phyloP scores from a whole-genome alignment of 2,797 vertebrate species.

The Pseudopleuronectes americanus region DNA sequence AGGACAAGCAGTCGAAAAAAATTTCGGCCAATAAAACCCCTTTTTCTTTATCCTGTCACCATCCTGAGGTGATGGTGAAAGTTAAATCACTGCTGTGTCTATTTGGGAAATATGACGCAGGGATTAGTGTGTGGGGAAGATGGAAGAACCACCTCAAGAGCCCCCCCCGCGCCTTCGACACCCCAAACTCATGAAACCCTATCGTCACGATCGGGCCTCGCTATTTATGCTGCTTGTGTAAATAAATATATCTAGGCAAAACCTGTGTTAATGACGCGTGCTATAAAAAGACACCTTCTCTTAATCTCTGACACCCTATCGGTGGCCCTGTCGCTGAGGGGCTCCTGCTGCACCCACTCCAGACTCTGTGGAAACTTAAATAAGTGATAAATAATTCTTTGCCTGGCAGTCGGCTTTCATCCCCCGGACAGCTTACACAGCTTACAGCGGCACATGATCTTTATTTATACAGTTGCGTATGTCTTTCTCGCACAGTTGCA shows the following conservation, averaged over 20 bases:
- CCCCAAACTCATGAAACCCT: conserved; percentile 79
- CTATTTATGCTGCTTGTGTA: conserved; percentile 88
- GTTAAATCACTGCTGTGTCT: conserved; percentile 65
- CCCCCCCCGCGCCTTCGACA: conserved; percentile 16
- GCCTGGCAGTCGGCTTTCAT: conserved; percentile 73
- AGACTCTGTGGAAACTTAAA: conserved; percentile 79
- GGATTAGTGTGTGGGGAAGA: conserved; percentile 61
- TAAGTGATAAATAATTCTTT: conserved; percentile 81
- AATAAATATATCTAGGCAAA: conserved; percentile 87
- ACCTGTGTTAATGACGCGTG: conserved; percentile 83
- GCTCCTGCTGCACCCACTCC: conserved; percentile 63
- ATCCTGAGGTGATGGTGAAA: conserved; percentile 35
- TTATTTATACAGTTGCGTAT: conserved; percentile 79
- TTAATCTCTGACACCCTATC: conserved; percentile 78
- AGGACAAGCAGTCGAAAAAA: not conserved
- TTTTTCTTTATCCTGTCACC: conserved; percentile 23
- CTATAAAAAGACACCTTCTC: conserved; percentile 85
- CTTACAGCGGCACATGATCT: conserved; percentile 77
- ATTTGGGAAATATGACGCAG: conserved; percentile 67
- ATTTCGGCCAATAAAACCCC: conserved; percentile 18
- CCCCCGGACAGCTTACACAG: conserved; percentile 78
- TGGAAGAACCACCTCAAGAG: conserved; percentile 65
- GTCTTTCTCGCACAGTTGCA: conserved; percentile 68
- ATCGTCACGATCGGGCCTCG: conserved; percentile 72
- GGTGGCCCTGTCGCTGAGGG: conserved; percentile 65